Evolutionary conservation across 1,140 invertebrate genomes (phyloP).

Genomic region (Drepana arcuata): DNA sequence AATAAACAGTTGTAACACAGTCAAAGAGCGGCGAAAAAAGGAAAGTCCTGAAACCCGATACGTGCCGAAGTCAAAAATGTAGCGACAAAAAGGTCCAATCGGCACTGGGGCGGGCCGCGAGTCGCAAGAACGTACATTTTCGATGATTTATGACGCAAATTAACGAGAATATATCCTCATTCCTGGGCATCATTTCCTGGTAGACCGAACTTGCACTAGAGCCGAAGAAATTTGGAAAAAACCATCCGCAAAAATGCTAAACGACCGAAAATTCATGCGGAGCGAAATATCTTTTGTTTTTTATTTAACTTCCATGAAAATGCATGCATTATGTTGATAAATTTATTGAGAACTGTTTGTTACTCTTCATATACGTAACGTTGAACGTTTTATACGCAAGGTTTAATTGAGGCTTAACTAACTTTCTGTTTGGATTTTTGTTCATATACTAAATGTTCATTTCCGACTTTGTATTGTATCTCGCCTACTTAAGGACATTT

Average conservation of each 20-base stretch:
- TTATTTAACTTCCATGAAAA: constrained; percentile 4
- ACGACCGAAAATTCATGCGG: constrained; percentile 11
- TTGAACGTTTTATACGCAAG: too few species aligned
- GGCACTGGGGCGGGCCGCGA: constrained; percentile 33
- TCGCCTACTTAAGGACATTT: too few species aligned
- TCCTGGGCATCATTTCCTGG: constrained; percentile 66
- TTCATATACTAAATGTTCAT: too few species aligned
- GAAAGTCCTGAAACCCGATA: constrained; percentile 45
- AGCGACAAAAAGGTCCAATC: constrained; percentile 50
- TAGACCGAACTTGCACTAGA: constrained; percentile 47
- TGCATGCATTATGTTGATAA: too few species aligned
- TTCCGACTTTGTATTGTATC: too few species aligned
- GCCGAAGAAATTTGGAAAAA: constrained; percentile 41
- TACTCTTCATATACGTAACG: too few species aligned
- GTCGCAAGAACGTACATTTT: constrained; percentile 56
- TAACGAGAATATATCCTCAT: constrained; percentile 71
- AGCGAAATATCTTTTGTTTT: constrained; percentile 16
- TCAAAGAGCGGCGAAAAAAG: constrained; percentile 15
- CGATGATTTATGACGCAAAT: constrained; percentile 70
- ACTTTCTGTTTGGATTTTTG: too few species aligned
- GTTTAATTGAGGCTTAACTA: too few species aligned
- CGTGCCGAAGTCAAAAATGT: constrained; percentile 24
- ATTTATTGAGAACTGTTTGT: too few species aligned
- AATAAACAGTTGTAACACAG: constrained; percentile 1
- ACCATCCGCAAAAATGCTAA: constrained; percentile 34